Evolutionary conservation across 2,113 vertebrate species (phyloP).

Genomic region (Urocynchramus pylzowi): DNA sequence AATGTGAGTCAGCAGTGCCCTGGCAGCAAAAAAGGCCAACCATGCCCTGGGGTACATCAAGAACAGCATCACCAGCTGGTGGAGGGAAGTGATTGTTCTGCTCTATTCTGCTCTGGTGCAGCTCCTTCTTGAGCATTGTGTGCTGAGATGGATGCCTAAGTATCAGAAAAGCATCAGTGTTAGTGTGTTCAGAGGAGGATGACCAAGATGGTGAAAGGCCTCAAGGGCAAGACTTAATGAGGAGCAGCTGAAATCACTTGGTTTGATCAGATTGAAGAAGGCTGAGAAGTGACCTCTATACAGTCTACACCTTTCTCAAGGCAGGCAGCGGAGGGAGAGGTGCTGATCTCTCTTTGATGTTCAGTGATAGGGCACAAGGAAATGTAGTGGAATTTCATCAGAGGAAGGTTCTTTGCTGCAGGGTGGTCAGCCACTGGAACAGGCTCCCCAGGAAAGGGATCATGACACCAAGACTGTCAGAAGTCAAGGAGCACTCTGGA

Average conservation of each 20-base stretch:
- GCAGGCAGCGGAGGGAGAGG: fast-evolving
- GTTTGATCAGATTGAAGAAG: not conserved
- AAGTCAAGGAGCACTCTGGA: not conserved
- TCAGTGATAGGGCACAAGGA: not conserved
- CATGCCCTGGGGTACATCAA: not conserved
- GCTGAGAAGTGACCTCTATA: not conserved
- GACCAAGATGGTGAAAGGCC: not conserved
- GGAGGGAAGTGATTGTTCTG: fast-evolving
- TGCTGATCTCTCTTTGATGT: not conserved
- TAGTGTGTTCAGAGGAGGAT: not conserved
- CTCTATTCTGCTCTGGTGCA: not conserved
- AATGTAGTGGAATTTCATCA: not conserved
- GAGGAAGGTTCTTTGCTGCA: not conserved
- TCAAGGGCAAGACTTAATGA: not conserved
- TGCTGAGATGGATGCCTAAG: not conserved
- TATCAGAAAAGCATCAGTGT: not conserved
- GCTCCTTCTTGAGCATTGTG: not conserved
- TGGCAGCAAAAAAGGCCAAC: not conserved
- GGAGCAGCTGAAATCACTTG: not conserved
- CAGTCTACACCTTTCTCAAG: not conserved
- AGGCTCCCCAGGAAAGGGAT: not conserved
- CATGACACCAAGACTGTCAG: not conserved
- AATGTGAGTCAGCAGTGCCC: not conserved
- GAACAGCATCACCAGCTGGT: not conserved
- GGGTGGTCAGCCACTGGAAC: not conserved